phyloP scores from a whole-genome alignment of 1,140 invertebrate species.

The Polyergus mexicanus region DNA sequence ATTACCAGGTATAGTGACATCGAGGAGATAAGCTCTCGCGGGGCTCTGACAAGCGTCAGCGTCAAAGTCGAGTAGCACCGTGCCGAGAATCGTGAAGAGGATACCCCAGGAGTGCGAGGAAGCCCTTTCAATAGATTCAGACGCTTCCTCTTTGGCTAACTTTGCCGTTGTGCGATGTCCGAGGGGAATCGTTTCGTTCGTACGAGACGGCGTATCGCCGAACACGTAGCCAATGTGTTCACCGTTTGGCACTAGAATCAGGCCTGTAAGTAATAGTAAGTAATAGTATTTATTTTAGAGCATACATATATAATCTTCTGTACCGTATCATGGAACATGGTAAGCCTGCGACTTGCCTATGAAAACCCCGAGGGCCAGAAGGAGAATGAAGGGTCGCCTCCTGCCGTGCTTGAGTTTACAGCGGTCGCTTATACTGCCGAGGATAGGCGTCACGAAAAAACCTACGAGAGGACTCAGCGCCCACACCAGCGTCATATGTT shows the following conservation, averaged over 20 bases:
- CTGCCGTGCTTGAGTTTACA: slow-evolving; percentile 93
- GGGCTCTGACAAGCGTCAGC: slow-evolving; percentile 98
- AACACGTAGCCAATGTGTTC: slow-evolving; percentile 93
- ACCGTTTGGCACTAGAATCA: slow-evolving; percentile 96
- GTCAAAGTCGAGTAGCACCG: slow-evolving; percentile 97
- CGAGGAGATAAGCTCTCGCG: slow-evolving; percentile 95
- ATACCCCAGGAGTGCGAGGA: slow-evolving; percentile 94
- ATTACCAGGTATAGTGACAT: slow-evolving; percentile 95
- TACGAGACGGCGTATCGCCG: slow-evolving; percentile 89
- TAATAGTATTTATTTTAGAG: no score
- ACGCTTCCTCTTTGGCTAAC: slow-evolving; percentile 56
- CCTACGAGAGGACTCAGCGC: slow-evolving; percentile 96
- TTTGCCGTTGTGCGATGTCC: slow-evolving; percentile 84
- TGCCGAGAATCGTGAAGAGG: slow-evolving; percentile 97
- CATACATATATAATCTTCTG: no score
- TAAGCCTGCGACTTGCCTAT: slow-evolving; percentile 88
- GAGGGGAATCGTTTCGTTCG: slow-evolving; percentile 81
- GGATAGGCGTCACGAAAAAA: slow-evolving; percentile 96
- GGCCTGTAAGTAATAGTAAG: slow-evolving; percentile 88
- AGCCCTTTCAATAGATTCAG: slow-evolving; percentile 72
- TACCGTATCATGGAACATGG: background rate
- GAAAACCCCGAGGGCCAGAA: slow-evolving; percentile 95
- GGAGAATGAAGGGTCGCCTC: slow-evolving; percentile 95
- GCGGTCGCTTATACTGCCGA: slow-evolving; percentile 96
- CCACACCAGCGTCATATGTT: slow-evolving; percentile 98